Percentiles rank a stretch among this genome's conserved stretches.
Evolutionary conservation across 2,113 vertebrate species (phyloP).

Genomic region (Notiomystis cincta): DNA sequence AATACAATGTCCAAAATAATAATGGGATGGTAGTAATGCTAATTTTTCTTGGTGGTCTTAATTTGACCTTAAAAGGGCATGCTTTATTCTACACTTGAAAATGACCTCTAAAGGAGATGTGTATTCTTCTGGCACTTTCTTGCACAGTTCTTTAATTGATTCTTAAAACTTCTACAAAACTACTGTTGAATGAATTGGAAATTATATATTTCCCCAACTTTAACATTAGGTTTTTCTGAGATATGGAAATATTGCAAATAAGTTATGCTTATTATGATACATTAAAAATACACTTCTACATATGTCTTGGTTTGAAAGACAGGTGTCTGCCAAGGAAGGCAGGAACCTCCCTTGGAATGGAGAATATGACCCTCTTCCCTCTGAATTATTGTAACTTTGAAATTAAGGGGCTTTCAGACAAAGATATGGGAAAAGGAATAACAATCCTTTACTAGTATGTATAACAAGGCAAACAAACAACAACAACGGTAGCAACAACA

Average conservation of each 20-base stretch:
- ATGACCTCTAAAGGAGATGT: slow-evolving; percentile 36
- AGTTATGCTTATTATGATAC: slow-evolving; percentile 12
- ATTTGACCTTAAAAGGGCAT: background rate
- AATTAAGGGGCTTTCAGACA: background rate
- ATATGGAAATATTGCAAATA: slow-evolving; percentile 23
- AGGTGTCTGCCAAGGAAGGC: background rate
- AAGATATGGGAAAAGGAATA: background rate
- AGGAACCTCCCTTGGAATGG: background rate
- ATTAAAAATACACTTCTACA: slow-evolving; percentile 40
- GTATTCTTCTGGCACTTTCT: slow-evolving; percentile 49
- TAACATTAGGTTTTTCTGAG: slow-evolving; percentile 48
- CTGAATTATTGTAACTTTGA: background rate
- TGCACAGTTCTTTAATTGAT: slow-evolving; percentile 25
- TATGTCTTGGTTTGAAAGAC: background rate
- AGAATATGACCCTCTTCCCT: background rate
- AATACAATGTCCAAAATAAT: background rate
- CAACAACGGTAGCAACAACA: background rate
- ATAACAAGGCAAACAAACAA: background rate
- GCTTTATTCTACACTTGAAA: slow-evolving; percentile 43
- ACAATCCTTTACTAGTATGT: background rate
- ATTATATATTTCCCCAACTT: slow-evolving; percentile 43
- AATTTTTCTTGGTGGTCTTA: slow-evolving; percentile 2
- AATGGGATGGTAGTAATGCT: background rate
- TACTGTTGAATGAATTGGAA: background rate
- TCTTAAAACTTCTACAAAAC: background rate